Evolutionary conservation across 2,113 vertebrate genomes (phyloP).

Genomic region (Plestiodon gilberti): DNA sequence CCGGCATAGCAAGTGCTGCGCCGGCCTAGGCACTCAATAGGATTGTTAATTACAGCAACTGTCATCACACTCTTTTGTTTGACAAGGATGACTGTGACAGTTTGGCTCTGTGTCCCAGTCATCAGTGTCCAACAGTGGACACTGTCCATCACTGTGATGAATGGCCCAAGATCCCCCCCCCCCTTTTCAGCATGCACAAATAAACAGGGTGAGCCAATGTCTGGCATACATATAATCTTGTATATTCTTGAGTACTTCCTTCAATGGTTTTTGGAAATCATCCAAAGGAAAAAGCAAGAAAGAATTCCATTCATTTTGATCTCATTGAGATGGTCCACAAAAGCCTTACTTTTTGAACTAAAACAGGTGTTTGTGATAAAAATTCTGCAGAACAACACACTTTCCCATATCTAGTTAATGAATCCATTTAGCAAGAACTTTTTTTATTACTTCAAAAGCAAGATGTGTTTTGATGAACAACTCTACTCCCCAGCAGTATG

Average conservation of each 20-base stretch:
- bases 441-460: conserved; percentile 34
- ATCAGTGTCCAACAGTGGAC: too few species aligned
- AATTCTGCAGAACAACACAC: conserved; percentile 37
- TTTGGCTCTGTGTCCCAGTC: too few species aligned
- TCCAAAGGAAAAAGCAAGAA: conserved; percentile 40
- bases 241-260: conserved; percentile 18
- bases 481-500: not conserved
- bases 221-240: conserved; percentile 33
- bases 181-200: not conserved
- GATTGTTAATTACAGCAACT: too few species aligned
- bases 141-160: too few species aligned
- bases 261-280: conserved; percentile 33
- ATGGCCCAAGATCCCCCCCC: not conserved
- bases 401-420: conserved; percentile 24
- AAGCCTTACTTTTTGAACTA: conserved; percentile 24
- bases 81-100: too few species aligned
- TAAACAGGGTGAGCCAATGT: conserved; percentile 21
- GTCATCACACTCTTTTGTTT: too few species aligned
- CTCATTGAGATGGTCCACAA: conserved; percentile 22
- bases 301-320: conserved; percentile 47
- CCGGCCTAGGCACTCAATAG: too few species aligned
- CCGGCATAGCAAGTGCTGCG: too few species aligned
- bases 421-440: conserved; percentile 40
- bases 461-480: conserved; percentile 9
- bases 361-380: conserved; percentile 33